A percentile compares a stretch with the other conserved stretches of the same genome.
phyloP scores from a whole-genome alignment of 2,113 vertebrate genomes.

The Diadophis punctatus region DNA sequence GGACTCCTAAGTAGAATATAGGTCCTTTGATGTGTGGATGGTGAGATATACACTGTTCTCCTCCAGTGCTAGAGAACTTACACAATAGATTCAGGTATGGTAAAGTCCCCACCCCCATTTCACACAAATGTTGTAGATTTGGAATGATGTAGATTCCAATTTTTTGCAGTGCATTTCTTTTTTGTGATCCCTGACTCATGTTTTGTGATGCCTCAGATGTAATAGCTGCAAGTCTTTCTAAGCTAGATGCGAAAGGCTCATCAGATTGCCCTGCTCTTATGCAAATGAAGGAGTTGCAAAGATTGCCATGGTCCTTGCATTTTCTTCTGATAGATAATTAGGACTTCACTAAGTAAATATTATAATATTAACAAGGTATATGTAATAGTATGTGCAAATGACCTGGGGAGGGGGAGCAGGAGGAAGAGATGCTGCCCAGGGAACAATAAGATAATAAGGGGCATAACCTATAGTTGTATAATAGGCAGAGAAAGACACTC shows the following conservation, averaged over 20 bases:
- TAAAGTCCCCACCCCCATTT: not conserved
- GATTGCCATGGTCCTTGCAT: not conserved
- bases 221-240: not conserved
- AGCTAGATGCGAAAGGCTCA: not conserved
- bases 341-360: not conserved
- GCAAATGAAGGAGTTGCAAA: not conserved
- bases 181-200: not conserved
- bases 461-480: not conserved
- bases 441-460: not conserved
- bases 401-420: not conserved
- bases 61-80: not conserved
- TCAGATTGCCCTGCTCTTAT: not conserved
- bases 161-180: not conserved
- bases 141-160: not conserved
- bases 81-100: not conserved
- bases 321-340: not conserved
- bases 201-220: not conserved
- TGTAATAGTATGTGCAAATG: not conserved
- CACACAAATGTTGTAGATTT: not conserved
- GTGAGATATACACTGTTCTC: not conserved
- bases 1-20: not conserved
- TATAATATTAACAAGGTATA: not conserved
- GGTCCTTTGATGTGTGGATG: not conserved
- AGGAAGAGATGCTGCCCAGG: not conserved
- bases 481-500: not conserved